These are phyloP conservation scores for Brachionus plicatilis DNA, from an alignment of 1,140 invertebrate genomes.

Conservation along the genomic window DNA sequence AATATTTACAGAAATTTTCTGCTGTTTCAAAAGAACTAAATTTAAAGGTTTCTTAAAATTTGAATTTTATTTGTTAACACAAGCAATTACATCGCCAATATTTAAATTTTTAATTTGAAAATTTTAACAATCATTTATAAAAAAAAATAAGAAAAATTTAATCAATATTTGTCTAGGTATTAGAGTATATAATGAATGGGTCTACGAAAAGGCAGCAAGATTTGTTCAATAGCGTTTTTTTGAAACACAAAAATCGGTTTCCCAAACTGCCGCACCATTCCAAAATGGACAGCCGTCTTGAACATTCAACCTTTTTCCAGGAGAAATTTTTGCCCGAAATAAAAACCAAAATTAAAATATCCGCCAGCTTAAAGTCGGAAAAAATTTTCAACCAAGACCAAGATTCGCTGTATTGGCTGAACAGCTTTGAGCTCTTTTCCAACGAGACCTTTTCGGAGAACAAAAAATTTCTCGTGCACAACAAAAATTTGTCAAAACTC, in stretches of 20 bases:
- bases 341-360: slow-evolving; percentile 4
- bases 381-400: not conserved
- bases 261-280: not conserved
- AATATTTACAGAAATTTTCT: not conserved
- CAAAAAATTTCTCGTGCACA: not conserved
- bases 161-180: not conserved
- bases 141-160: not conserved
- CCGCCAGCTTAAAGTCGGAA: not conserved
- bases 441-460: not conserved
- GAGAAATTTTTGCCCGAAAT: not conserved
- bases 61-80: not conserved
- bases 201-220: not conserved
- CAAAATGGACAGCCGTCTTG: not conserved
- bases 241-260: not conserved
- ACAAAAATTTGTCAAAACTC: slow-evolving; percentile 8
- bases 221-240: not conserved
- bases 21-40: not conserved
- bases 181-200: not conserved
- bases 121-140: not conserved
- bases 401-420: not conserved
- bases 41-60: not conserved
- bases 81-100: not conserved
- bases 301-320: not conserved
- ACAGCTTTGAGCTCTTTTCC: not conserved
- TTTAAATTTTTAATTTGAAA: not conserved